Conservation (phyloP, 2,113 vertebrate species). For the Hippocampus comes region DNA sequence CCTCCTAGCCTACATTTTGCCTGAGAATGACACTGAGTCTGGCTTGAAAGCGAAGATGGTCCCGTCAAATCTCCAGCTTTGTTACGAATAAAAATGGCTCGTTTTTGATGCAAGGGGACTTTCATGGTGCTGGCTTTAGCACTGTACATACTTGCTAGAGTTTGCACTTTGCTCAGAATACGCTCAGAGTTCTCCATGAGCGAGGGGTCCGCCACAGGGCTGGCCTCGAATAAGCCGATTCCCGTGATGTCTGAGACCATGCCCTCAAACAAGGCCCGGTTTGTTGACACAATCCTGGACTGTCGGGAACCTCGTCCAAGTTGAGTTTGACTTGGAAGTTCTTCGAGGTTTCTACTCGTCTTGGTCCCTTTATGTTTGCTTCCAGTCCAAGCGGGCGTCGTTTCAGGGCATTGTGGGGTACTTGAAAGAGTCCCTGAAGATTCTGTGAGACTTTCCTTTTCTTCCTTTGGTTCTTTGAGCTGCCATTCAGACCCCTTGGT, state of each 20-base stretch:
- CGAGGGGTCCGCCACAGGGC: conserved; percentile 54
- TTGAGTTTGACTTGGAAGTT: conserved; percentile 54
- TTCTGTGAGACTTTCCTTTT: not conserved
- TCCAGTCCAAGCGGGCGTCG: conserved; percentile 4
- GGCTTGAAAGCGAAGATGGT: conserved; percentile 7
- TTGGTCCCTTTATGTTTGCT: conserved; percentile 9
- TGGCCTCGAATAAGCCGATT: conserved; percentile 65
- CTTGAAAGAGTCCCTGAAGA: not conserved
- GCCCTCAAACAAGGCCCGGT: conserved; percentile 49
- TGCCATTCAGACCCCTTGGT: not conserved
- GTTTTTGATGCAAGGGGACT: conserved; percentile 69
- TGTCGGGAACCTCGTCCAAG: conserved; percentile 57
- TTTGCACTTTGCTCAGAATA: conserved; percentile 83
- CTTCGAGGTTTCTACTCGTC: conserved; percentile 22
- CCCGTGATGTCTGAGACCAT: conserved; percentile 50
- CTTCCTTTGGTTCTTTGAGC: not conserved
- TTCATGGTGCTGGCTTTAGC: conserved; percentile 78
- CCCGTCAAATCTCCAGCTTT: conserved; percentile 11
- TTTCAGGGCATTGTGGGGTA: not conserved
- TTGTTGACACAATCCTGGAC: conserved; percentile 42
- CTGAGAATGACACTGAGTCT: conserved; percentile 2
- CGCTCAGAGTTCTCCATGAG: conserved; percentile 76
- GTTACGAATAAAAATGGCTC: conserved; percentile 16
- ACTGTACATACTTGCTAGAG: conserved; percentile 82
- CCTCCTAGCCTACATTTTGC: not conserved